Percentiles rank a stretch among this genome's conserved stretches.
These are phyloP conservation scores for Scomber scombrus DNA, from an alignment of 2,113 vertebrate species.

Conservation along the genomic window DNA sequence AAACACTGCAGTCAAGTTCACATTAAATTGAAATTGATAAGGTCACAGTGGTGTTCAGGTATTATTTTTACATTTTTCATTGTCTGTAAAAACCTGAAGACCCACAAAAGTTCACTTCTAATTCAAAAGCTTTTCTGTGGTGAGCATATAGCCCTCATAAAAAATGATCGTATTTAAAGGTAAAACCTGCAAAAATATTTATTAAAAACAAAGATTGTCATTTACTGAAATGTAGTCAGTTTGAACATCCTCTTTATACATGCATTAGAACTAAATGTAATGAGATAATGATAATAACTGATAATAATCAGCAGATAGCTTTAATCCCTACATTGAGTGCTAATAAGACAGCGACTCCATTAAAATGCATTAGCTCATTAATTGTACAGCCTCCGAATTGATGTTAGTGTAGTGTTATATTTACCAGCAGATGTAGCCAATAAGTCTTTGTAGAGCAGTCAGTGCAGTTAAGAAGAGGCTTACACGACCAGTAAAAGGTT, in stretches of 20 bases:
- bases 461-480: constrained; percentile 1
- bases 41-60: no score
- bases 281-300: no score
- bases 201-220: no score
- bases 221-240: no score
- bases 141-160: not conserved
- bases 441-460: constrained; percentile 12
- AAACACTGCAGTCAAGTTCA: no score
- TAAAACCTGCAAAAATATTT: no score
- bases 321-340: not conserved
- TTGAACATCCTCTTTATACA: no score
- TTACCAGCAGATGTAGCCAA: constrained; percentile 18
- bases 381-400: constrained; percentile 10
- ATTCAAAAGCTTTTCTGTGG: not conserved
- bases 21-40: no score
- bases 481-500: not conserved
- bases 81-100: not conserved
- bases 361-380: constrained; percentile 12
- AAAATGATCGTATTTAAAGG: no score
- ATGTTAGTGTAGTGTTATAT: constrained; percentile 4
- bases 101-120: no score
- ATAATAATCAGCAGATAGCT: not conserved
- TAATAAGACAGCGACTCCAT: constrained; percentile 1
- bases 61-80: no score
- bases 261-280: no score